Evolutionary conservation across 2,888 invertebrate genomes (phyloP), one percentile per base, ranked within the genome.

Genomic region (Drosophila affinis): DNA sequence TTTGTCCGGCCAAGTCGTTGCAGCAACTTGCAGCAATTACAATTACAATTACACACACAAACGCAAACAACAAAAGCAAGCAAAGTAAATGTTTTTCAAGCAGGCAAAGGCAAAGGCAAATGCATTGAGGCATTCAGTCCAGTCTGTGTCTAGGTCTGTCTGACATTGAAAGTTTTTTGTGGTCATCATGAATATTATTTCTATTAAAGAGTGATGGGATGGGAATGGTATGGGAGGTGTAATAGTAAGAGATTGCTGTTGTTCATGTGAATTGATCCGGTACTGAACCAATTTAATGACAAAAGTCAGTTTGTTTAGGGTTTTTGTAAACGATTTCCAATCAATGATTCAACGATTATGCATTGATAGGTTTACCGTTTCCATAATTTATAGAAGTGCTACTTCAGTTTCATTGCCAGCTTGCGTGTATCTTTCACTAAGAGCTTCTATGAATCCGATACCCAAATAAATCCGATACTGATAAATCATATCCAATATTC

Each of bases 141-240:
- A 52, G 70, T 53, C 49, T 69, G 71, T 34, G 34, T 4, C 12
- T 0, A 3, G 3, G 32, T 29, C 57, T 46, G 69, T 53, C 49
- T 70, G 72, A 62, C 69, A 70, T 70, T 70, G 62, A 72, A 70
- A 10, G n/a, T 62, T 45, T 53, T 65, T 70, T 68, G 57, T 49
- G 57, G 57, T 34, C 34, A 56, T 32, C 57, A n/a, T 32, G 32
- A 21, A 27, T 21, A 32, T 51, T 27, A 49, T 34, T 39, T 39
- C n/a, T 57, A 44, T 21, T n/a, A 9, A 62, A 39, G 27, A 39
- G 21, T 44, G 29, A 3, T 21, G 24, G 32, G 10, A 17, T 32
- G 6, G 6, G n/a, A 5, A 24, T 24, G 5, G 24, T 0, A 24
- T 24, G 24, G 52, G 27, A 17, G 24, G 14, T 10, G 21, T 2